Evolutionary conservation across 2,797 vertebrate genomes (phyloP), one percentile per base, ranked within the genome.

Genomic region (Poeciliopsis infans): DNA sequence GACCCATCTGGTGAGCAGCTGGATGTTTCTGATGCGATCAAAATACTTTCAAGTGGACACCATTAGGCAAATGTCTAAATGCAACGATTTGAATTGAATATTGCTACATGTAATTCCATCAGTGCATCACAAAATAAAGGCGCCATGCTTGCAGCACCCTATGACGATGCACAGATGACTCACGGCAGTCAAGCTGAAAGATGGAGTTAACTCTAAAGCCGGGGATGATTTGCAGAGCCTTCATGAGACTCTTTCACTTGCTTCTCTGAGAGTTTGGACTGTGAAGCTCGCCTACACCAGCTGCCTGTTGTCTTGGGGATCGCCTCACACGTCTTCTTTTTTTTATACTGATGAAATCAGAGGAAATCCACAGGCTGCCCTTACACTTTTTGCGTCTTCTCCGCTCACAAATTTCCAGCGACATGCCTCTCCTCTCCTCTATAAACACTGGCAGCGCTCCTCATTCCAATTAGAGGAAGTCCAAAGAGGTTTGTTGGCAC

Each of bases 401-500:
- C 87, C 89, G 77, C 88, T 94, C 88, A 92, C 89, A 88, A 91
- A 91, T 93, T 94, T 92, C 87, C 87, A 89, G 89, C 87, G 91
- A 92, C 92, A 80, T 89, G 74, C 84, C 80, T 77, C 89, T 81
- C 86, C 90, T 51, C 49, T 51, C 51, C 49, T 70, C 89, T 92
- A 85, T 88, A 89, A 93, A 88, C 81, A 33, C 88, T 84, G 91
- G 83, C 88, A 83, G 75, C 76, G 69, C 83, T 91, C 82, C 85
- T 91, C 83, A 74, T 86, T 91, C 91, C 93, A 93, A 93, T 94
- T 93, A 94, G 89, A 28, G 86, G 80, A 92, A 94, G 89, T 57
- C 92, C 91, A 93, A 94, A 94, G 92, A 93, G 88, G 77, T 95
- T 95, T 95, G 92, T 91, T 89, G 85, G 92, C 91, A 93, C 83